Conservation (phyloP, 2,888 invertebrate genomes). For the Lochmaea capreae region DNA sequence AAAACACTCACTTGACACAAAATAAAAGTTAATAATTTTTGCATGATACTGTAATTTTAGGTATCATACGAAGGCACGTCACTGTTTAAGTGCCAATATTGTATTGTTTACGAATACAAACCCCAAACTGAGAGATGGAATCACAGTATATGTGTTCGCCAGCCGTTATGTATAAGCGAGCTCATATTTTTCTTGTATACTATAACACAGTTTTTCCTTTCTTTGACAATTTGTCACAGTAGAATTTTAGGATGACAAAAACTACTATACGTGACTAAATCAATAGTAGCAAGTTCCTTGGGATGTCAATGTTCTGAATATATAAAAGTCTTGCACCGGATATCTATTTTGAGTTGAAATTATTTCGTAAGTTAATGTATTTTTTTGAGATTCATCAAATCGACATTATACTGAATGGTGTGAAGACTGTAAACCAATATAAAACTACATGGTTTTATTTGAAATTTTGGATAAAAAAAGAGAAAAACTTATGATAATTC, state of each 20-base stretch:
- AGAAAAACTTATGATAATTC: too few relatives aligned
- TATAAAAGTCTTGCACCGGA: neutral
- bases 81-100: slow-evolving; percentile 9
- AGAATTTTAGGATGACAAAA: slow-evolving; percentile 24
- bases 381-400: neutral
- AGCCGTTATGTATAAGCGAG: slow-evolving; percentile 21
- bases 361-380: neutral
- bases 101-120: slow-evolving; percentile 19
- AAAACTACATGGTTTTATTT: too few relatives aligned
- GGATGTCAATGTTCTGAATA: neutral
- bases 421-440: neutral
- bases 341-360: neutral
- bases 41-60: neutral
- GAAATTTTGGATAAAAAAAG: too few relatives aligned
- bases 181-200: slow-evolving; percentile 15
- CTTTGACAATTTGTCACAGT: slow-evolving; percentile 28
- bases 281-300: neutral
- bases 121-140: slow-evolving; percentile 11
- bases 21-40: neutral
- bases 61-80: neutral
- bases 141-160: slow-evolving; percentile 8
- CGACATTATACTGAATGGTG: neutral
- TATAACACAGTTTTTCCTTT: slow-evolving; percentile 20
- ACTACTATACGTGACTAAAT: slow-evolving; percentile 16
- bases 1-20: too few relatives aligned